These are phyloP conservation scores for Brachyptera putata DNA, from an alignment of 2,888 invertebrate genomes.

Conservation along the genomic window DNA sequence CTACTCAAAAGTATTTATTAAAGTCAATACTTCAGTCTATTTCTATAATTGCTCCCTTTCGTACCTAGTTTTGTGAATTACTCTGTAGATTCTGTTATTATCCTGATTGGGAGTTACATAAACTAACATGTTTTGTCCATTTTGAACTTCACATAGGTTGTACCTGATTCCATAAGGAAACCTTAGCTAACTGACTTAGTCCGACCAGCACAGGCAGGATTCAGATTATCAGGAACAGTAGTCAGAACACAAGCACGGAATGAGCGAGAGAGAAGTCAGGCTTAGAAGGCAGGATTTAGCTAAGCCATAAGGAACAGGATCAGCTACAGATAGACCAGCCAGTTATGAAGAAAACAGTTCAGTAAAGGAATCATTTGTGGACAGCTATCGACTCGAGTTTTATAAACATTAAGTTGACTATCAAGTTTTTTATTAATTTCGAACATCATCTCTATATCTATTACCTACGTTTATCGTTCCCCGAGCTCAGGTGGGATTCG, in stretches of 20 bases:
- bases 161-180: constrained; percentile 26
- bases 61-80: not conserved
- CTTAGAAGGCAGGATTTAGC: constrained; percentile 28
- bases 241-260: constrained; percentile 26
- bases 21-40: too few relatives aligned
- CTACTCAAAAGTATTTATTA: too few relatives aligned
- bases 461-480: too few relatives aligned
- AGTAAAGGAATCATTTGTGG: too few relatives aligned
- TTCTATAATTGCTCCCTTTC: not conserved
- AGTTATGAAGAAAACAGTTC: too few relatives aligned
- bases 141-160: constrained; percentile 31
- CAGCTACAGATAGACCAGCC: constrained; percentile 4
- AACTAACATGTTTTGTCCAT: constrained; percentile 31
- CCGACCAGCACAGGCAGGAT: too few relatives aligned
- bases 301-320: constrained; percentile 24
- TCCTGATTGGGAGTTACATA: constrained; percentile 24
- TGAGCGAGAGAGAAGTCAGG: constrained; percentile 29
- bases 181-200: constrained; percentile 32
- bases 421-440: too few relatives aligned
- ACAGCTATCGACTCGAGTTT: too few relatives aligned
- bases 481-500: too few relatives aligned
- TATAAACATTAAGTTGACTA: too few relatives aligned
- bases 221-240: constrained; percentile 23
- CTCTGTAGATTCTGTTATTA: not conserved
- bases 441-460: too few relatives aligned